A percentile compares a stretch with the other conserved stretches of the same genome.
phyloP scores from a whole-genome alignment of 2,113 vertebrate species.

The Rhinopithecus roxellana region DNA sequence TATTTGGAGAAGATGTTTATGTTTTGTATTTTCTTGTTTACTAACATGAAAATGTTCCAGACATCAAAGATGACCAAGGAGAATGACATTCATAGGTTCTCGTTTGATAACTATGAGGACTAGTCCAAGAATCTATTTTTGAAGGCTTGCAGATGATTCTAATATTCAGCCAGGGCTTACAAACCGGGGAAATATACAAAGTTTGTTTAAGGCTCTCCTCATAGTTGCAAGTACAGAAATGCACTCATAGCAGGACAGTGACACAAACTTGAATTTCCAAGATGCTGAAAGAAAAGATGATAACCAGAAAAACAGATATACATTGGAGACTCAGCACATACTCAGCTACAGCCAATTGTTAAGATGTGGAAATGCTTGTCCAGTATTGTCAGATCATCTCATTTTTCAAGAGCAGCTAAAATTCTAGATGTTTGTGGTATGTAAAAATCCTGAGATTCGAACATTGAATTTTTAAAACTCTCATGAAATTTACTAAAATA shows the following conservation, averaged over 20 bases:
- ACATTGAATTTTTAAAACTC: not conserved
- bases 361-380: not conserved
- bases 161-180: not conserved
- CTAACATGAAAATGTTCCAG: not conserved
- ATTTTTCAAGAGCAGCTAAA: not conserved
- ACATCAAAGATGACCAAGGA: not conserved
- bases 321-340: not conserved
- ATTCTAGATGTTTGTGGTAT: not conserved
- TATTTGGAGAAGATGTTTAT: not conserved
- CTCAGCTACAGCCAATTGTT: not conserved
- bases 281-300: not conserved
- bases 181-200: not conserved
- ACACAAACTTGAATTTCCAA: not conserved
- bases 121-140: not conserved
- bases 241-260: not conserved
- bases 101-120: not conserved
- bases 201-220: not conserved
- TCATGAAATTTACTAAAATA: not conserved
- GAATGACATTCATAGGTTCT: not conserved
- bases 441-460: not conserved
- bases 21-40: not conserved
- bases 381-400: not conserved
- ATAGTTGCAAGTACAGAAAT: not conserved
- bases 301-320: not conserved
- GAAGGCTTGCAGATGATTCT: not conserved